A percentile compares a stretch with the other conserved stretches of the same genome.
Evolutionary conservation across 2,113 vertebrate species (phyloP).

Genomic region (Chionodraco myersi): DNA sequence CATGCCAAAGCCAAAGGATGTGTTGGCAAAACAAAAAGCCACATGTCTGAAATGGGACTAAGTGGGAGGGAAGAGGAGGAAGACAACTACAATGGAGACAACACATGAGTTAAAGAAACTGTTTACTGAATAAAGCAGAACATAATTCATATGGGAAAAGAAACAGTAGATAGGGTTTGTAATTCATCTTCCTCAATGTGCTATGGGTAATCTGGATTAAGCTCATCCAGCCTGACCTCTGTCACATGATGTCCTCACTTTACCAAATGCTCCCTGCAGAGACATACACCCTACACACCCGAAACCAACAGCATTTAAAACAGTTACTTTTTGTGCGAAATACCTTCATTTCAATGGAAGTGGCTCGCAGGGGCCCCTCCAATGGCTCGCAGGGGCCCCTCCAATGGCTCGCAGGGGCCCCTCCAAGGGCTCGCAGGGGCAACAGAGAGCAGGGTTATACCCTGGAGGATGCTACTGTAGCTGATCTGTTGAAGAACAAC

Average conservation of each 20-base stretch:
- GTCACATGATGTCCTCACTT: constrained; percentile 12
- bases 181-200: neutral
- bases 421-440: no score
- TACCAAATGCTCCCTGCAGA: constrained; percentile 16
- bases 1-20: constrained; percentile 64
- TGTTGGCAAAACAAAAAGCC: constrained; percentile 71
- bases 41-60: constrained; percentile 45
- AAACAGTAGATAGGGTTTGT: neutral
- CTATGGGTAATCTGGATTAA: neutral
- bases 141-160: neutral
- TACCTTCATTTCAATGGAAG: neutral
- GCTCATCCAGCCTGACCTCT: constrained; percentile 9
- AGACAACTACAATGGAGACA: constrained; percentile 18
- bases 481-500: neutral
- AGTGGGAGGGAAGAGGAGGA: constrained; percentile 13
- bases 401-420: no score
- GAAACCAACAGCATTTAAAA: neutral
- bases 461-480: neutral
- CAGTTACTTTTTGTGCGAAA: neutral
- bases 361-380: no score
- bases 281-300: neutral
- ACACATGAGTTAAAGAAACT: neutral
- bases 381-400: no score
- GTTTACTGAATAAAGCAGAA: constrained; percentile 8
- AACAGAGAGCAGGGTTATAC: neutral